A percentile compares a stretch with the other conserved stretches of the same genome.
Conservation (phyloP, 2,797 vertebrate species). For the Phalanger gymnotis region DNA sequence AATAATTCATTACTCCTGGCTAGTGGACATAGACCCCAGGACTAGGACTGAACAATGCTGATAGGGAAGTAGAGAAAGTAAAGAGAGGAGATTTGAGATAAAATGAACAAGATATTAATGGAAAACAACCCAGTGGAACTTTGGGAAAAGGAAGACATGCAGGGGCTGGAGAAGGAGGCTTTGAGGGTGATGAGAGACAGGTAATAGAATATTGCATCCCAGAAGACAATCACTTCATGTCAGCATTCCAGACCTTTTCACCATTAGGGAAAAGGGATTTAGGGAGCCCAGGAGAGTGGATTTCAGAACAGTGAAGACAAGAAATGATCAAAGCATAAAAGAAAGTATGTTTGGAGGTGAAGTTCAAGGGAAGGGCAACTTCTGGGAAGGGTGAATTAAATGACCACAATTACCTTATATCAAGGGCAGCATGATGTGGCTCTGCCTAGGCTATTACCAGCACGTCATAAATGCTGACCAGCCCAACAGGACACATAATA, state of each 20-base stretch:
- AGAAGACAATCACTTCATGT: neutral
- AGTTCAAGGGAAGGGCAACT: conserved; percentile 59
- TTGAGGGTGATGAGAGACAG: neutral
- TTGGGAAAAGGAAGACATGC: conserved; percentile 1
- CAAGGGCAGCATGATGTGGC: neutral
- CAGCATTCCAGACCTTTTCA: conserved; percentile 5
- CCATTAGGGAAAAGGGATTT: neutral
- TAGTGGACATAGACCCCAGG: neutral
- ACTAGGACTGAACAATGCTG: neutral
- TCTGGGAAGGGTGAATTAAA: conserved; percentile 33
- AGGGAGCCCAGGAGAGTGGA: neutral
- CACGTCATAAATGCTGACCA: neutral
- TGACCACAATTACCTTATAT: conserved; percentile 24
- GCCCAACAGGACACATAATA: conserved; percentile 5
- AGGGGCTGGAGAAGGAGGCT: neutral
- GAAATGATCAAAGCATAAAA: conserved; percentile 33
- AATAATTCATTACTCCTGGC: neutral
- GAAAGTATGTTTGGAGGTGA: conserved; percentile 18
- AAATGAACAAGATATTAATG: neutral
- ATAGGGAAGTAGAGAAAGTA: neutral
- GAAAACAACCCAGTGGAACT: neutral
- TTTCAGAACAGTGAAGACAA: conserved; percentile 9
- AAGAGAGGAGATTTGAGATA: neutral
- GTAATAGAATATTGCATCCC: neutral
- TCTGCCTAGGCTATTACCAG: neutral